Conservation (phyloP, 2,113 vertebrate genomes). For the Chionis minor region DNA sequence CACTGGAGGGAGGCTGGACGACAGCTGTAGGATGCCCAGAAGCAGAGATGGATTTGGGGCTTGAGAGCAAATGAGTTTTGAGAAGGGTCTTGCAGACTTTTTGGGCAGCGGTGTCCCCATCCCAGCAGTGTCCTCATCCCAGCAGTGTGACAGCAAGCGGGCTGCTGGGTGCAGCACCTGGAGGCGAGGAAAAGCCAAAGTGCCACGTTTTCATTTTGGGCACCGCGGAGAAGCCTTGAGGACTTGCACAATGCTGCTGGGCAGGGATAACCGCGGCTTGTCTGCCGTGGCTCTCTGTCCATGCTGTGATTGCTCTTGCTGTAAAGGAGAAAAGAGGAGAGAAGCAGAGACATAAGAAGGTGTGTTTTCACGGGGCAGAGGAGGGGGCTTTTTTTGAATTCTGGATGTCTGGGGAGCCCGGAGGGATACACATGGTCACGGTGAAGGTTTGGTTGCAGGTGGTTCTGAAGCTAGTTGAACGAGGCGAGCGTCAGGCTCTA, state of each 20-base stretch:
- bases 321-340: not conserved
- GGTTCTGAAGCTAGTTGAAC: not conserved
- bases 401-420: not conserved
- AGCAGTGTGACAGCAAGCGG: not conserved
- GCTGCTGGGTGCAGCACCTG: not conserved
- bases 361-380: not conserved
- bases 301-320: not conserved
- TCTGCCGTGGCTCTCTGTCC: fast-evolving
- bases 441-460: not conserved
- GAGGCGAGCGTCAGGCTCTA: not conserved
- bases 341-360: not conserved
- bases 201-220: not conserved
- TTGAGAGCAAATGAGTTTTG: not conserved
- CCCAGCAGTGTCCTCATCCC: not conserved
- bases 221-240: not conserved
- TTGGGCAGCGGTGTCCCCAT: not conserved
- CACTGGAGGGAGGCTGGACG: too few species aligned
- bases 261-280: not conserved
- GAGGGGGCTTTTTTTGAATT: not conserved
- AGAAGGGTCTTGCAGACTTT: not conserved
- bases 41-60: too few species aligned
- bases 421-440: too few species aligned
- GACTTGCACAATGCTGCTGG: not conserved
- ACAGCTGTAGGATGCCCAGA: too few species aligned
- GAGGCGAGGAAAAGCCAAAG: not conserved